A percentile compares a stretch with the other conserved stretches of the same genome.
These are phyloP conservation scores for Trichogramma evanescens DNA, from an alignment of 2,888 invertebrate species.

Conservation along the genomic window DNA sequence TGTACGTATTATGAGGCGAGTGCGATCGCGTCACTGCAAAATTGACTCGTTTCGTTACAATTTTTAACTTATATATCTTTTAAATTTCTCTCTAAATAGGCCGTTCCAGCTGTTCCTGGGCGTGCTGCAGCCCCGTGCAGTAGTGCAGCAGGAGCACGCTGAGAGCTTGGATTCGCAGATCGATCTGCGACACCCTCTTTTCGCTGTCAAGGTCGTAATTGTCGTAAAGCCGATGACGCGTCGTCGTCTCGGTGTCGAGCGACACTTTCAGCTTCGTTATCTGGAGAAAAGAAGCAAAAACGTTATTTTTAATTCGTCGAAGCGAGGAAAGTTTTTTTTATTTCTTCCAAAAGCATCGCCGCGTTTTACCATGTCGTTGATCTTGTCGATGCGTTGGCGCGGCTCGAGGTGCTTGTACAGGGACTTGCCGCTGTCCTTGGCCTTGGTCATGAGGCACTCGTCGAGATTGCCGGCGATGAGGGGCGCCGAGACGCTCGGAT, in stretches of 20 bases:
- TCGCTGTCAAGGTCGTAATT: conserved; percentile 34
- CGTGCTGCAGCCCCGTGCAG: conserved; percentile 86
- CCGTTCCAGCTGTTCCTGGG: conserved; percentile 51
- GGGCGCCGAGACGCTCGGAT: conserved; percentile 40
- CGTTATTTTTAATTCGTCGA: neutral
- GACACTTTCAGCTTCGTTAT: conserved; percentile 68
- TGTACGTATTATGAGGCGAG: no score
- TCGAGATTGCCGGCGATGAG: conserved; percentile 53
- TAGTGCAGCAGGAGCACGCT: conserved; percentile 91
- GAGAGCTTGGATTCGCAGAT: conserved; percentile 81
- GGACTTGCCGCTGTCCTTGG: conserved; percentile 79
- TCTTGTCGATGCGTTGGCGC: conserved; percentile 65
- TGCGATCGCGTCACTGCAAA: no score
- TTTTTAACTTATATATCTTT: no score
- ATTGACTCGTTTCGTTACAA: no score
- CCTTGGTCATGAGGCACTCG: conserved; percentile 79
- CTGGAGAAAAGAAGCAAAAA: conserved; percentile 45
- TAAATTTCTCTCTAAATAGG: conserved; percentile 16
- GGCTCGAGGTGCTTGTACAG: conserved; percentile 67
- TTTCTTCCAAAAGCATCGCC: neutral
- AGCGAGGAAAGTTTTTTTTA: neutral
- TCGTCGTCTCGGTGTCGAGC: conserved; percentile 64
- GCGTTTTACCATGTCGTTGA: conserved; percentile 74
- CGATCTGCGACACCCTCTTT: conserved; percentile 55
- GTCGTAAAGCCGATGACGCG: conserved; percentile 43